Base-by-base conservation (phyloP, 2,113 vertebrate genomes). In the Ceyx cyanopectus region DNA sequence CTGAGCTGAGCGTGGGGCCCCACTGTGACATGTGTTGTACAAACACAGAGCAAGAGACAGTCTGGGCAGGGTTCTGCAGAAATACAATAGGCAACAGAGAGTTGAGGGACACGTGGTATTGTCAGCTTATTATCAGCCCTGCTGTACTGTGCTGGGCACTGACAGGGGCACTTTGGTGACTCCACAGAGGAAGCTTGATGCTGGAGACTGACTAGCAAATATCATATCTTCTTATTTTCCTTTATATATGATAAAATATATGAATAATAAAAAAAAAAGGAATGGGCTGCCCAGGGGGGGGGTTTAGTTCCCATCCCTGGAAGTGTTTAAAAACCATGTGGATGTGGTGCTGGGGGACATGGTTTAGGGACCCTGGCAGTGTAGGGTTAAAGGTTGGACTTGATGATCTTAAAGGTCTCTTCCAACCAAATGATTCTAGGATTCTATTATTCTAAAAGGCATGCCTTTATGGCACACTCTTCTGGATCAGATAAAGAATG, bases 381-480 rank as follows among this genome's bases (percentile, higher is more conserved):
- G 37, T 37, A 37, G 37, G 37, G 37, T 37, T 37, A 37, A 37
- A 10, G 37, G 37, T 37, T 37, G 37, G 37, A 10, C 37, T 37
- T 37, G 37, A 37, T 37, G 37, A 37, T 37, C 37, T 37, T 37
- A 37, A 37, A 37, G 37, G 37, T 37, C 37, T 37, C 37, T 37
- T 37, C 37, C 37, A 37, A 37, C 4, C 37, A 37, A 37, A 37
- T 37, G 37, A 37, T 37, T 37, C 37, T 37, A 37, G 10, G 37
- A 37, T 37, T 37, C 37, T 37, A 37, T 37, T 37, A 37, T 37
- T 37, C 37, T 37, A 37, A 68, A 91, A 76, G 7, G 22, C 2
- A 0, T 11, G 24, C 2, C 12, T 3, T 61, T 24, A 14, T 14
- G 17, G 18, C 43, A 57, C 2, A 15, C 24, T 14, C 6, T 54